Base-by-base conservation (phyloP, 53 echinoderm and acorn worm genomes). In the Mesocentrotus franciscanus region DNA sequence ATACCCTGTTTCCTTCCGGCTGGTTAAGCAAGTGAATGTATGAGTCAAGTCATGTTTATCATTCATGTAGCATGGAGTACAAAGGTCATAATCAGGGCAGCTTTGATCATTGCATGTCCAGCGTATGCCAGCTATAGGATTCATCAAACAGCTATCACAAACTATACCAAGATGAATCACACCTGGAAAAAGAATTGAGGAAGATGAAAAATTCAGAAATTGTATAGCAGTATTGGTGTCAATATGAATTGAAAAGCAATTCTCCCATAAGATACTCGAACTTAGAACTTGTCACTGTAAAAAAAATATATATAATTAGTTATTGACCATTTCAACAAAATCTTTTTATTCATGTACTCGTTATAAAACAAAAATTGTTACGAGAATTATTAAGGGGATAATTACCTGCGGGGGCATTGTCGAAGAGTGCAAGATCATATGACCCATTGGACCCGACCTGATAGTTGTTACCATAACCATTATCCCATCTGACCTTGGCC, bases 51-150 rank as follows among this genome's bases (percentile, higher is more conserved):
- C 98, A 66, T 98, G 98, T 70, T 96, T 96, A 85, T 98, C 97
- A 60, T 91, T 95, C 97, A 98, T 96, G 95, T 98, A 98, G 61
- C 98, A 98, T 13, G 85, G 75, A 20, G 97, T 96, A 76, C 98
- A 98, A 29, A 98, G 97, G 76, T 97, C 97, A 85, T 96, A 97
- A 94, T 98, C 95, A 66, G 96, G 96, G 90, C 98, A 98, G 87
- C 68, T 85, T 27, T 61, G 12, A 22, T 96, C 95, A 26, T 85
- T 92, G 60, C 98, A 98, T 70, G 97, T 98, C 98, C 98, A 98
- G 22, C 97, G 91, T 81, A 97, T 96, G 35, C 98, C 98, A 61
- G 93, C 92, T 16, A 96, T 85, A 1, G 95, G 96, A 36, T 95
- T 94, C 29, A 92, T 64, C 55, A 90, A 75, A 64, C 98, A 98